Percentiles rank a stretch among this genome's conserved stretches.
These are phyloP conservation scores for Prosopocoilus inquinatus DNA, from an alignment of 2,888 invertebrate genomes.

Conservation along the genomic window DNA sequence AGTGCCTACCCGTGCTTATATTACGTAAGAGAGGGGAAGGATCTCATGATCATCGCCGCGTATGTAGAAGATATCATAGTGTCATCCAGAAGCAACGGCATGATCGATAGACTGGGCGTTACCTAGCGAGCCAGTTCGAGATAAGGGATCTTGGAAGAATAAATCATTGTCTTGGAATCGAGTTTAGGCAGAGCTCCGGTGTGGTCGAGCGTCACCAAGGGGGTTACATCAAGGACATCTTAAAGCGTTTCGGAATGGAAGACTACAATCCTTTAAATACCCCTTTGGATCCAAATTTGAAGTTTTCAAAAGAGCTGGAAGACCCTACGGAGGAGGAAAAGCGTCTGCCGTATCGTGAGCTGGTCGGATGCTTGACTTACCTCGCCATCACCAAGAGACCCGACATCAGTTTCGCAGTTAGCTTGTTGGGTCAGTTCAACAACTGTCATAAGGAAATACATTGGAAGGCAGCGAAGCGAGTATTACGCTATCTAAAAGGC, in stretches of 20 bases:
- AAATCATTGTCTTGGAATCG: too few relatives aligned
- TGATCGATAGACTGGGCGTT: constrained; percentile 4
- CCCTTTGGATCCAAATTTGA: constrained; percentile 22
- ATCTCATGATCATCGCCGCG: constrained; percentile 18
- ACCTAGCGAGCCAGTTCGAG: constrained; percentile 14
- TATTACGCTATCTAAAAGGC: too few relatives aligned
- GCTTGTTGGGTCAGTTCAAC: too few relatives aligned
- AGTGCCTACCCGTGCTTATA: not conserved
- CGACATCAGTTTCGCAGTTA: too few relatives aligned
- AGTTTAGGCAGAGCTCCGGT: constrained; percentile 9
- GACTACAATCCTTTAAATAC: constrained; percentile 30
- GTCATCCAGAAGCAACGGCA: constrained; percentile 17
- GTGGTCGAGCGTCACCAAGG: constrained; percentile 22
- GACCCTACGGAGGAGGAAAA: not conserved
- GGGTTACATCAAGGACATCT: constrained; percentile 30
- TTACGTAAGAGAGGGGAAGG: constrained; percentile 10
- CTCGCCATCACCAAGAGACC: too few relatives aligned
- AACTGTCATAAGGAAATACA: too few relatives aligned
- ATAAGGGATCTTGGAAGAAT: constrained; percentile 29
- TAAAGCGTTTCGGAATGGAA: constrained; percentile 31
- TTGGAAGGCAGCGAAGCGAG: too few relatives aligned
- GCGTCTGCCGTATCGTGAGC: too few relatives aligned
- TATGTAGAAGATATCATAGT: constrained; percentile 34
- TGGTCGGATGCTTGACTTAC: too few relatives aligned
- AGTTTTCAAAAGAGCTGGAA: constrained; percentile 9